Evolutionary conservation across 2,888 invertebrate species (phyloP), one percentile per base, ranked within the genome.

Genomic region (Beris morrisii): DNA sequence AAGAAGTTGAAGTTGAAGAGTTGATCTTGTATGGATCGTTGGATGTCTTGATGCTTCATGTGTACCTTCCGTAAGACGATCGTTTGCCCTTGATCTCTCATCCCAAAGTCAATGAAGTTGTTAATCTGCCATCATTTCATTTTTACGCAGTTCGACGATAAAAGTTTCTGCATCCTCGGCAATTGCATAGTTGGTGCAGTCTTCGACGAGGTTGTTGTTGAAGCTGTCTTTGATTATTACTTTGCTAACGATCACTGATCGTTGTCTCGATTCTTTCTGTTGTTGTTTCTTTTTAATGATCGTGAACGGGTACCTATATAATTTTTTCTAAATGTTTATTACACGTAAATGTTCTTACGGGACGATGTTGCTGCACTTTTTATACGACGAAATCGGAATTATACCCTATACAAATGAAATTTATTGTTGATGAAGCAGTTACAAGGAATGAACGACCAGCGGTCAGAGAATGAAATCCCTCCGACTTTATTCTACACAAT

Each of bases 41-140:
- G 38, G 38, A 5, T 9, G 38, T 38, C 38, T 38, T 50, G 61
- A 61, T 50, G 52, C 38, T 52, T 61, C 61, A 50, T 61, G 22
- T 61, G 50, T 61, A 52, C 52, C 61, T 61, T 52, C 46, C 50
- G 32, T 22, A 52, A 11, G 32, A 50, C 32, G 61, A 52, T 61
- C 52, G 55, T 65, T 67, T 69, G 69, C 67, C 69, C 69, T 69
- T 69, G 69, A 67, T 69, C 58, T 67, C 69, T 67, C 65, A 57
- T 69, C 61, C 64, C 65, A 69, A 67, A 69, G 69, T 69, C 69
- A 69, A 69, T 69, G 65, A 69, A 69, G 69, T 69, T 69, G 69
- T 69, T 69, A 69, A 67, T 67, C 67, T 61, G 43, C 61, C 61
- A 61, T 58, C 55, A 66, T 66, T 68, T 68, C 54, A 66, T 66